Conservation (phyloP, 2,888 invertebrate species). For the Chrysotoxum bicinctum region DNA sequence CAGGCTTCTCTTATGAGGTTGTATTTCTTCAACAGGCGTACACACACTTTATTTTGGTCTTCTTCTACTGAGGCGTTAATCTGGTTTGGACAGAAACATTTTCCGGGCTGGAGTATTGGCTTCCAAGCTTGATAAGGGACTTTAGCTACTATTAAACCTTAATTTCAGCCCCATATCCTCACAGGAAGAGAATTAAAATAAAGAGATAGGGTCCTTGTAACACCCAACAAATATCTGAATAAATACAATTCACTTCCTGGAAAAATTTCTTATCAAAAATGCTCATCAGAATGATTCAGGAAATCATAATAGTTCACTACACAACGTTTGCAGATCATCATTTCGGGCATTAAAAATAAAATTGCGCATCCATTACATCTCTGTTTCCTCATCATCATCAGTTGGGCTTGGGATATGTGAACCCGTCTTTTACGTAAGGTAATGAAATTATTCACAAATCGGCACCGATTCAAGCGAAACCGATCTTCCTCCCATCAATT, state of each 20-base stretch:
- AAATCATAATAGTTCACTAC: not conserved
- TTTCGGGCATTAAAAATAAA: slow-evolving; percentile 40
- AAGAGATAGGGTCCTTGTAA: too few species aligned
- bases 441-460: slow-evolving; percentile 70
- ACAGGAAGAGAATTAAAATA: too few species aligned
- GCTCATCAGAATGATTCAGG: not conserved
- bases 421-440: slow-evolving; percentile 53
- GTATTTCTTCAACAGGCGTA: too few species aligned
- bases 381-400: slow-evolving; percentile 48
- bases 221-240: too few species aligned
- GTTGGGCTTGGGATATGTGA: slow-evolving; percentile 36
- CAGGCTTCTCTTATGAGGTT: too few species aligned
- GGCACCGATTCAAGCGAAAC: slow-evolving; percentile 58
- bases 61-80: too few species aligned
- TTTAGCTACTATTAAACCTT: too few species aligned
- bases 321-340: slow-evolving; percentile 40
- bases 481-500: slow-evolving; percentile 20
- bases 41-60: too few species aligned
- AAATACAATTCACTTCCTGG: not conserved
- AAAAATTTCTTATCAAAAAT: not conserved
- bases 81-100: too few species aligned
- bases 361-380: slow-evolving; percentile 12
- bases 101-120: too few species aligned
- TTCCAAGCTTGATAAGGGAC: too few species aligned
- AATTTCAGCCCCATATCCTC: too few species aligned